These are phyloP conservation scores for Ichneumon xanthorius DNA, from an alignment of 2,888 invertebrate genomes.

Conservation along the genomic window DNA sequence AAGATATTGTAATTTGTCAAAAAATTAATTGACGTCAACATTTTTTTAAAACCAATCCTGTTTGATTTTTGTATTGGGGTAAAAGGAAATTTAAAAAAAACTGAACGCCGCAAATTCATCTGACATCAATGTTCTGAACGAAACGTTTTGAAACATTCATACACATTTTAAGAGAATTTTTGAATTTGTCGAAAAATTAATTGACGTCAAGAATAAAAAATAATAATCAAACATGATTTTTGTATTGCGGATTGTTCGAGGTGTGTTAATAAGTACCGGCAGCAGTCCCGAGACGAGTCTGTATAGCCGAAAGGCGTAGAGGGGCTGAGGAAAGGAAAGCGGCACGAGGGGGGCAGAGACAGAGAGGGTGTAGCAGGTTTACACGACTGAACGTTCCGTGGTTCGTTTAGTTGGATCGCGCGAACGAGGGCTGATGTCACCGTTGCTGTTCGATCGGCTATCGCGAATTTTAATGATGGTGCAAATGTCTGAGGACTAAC, in stretches of 20 bases:
- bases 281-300: slow-evolving; percentile 13
- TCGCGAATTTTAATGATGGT: slow-evolving; percentile 85
- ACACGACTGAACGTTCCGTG: slow-evolving; percentile 80
- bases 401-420: slow-evolving; percentile 83
- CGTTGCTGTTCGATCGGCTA: slow-evolving; percentile 84
- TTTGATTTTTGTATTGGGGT: slow-evolving; percentile 72
- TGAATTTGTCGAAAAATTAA: not conserved
- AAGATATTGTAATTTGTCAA: not conserved
- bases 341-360: slow-evolving; percentile 50
- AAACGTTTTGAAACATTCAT: too few relatives aligned
- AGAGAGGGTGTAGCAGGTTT: slow-evolving; percentile 74
- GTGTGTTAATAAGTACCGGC: slow-evolving; percentile 22
- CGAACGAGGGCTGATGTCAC: slow-evolving; percentile 84
- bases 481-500: slow-evolving; percentile 82
- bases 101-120: slow-evolving; percentile 23
- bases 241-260: slow-evolving; percentile 75
- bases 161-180: not conserved
- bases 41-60: too few relatives aligned
- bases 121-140: not conserved
- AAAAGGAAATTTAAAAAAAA: not conserved
- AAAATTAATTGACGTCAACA: too few relatives aligned
- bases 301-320: slow-evolving; percentile 42
- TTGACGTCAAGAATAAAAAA: not conserved
- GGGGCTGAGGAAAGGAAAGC: slow-evolving; percentile 50
- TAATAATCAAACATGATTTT: not conserved